phyloP scores from a whole-genome alignment of 2,797 vertebrate genomes.

The Fistularia commersonii region DNA sequence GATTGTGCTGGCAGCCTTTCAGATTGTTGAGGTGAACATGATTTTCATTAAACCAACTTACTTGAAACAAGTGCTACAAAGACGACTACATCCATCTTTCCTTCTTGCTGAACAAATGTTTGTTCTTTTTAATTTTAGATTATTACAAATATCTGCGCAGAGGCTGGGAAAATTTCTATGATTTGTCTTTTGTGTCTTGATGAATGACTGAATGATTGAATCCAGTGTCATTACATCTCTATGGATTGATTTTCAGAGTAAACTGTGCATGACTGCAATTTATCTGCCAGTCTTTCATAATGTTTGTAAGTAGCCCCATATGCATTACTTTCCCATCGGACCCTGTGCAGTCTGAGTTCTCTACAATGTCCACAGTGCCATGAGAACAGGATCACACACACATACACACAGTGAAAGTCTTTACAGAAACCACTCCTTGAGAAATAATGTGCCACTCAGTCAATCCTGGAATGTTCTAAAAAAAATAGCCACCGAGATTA shows the following conservation, averaged over 20 bases:
- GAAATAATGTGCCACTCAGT: conserved; percentile 44
- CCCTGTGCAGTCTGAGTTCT: conserved; percentile 9
- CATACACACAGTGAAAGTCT: background rate
- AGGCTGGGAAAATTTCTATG: too few species aligned
- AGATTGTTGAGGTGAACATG: too few species aligned
- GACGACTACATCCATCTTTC: too few species aligned
- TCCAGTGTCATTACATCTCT: too few species aligned
- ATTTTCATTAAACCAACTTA: too few species aligned
- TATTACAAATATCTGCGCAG: too few species aligned
- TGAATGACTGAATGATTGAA: too few species aligned
- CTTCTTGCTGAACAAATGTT: too few species aligned
- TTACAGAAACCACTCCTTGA: conserved; percentile 34
- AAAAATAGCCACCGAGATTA: conserved; percentile 49
- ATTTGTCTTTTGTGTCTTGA: too few species aligned
- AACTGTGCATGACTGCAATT: conserved; percentile 6
- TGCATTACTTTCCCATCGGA: conserved; percentile 59
- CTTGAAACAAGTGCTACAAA: too few species aligned
- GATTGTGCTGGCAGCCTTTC: too few species aligned
- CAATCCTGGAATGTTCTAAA: conserved; percentile 49
- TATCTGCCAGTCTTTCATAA: conserved; percentile 40
- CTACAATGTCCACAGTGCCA: conserved; percentile 34
- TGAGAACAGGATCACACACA: conserved; percentile 51
- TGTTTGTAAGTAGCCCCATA: conserved; percentile 38
- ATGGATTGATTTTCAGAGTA: background rate
- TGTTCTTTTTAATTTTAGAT: too few species aligned